A percentile compares a stretch with the other conserved stretches of the same genome.
phyloP scores from a whole-genome alignment of 2,113 vertebrate species.

The Hipposideros armiger region DNA sequence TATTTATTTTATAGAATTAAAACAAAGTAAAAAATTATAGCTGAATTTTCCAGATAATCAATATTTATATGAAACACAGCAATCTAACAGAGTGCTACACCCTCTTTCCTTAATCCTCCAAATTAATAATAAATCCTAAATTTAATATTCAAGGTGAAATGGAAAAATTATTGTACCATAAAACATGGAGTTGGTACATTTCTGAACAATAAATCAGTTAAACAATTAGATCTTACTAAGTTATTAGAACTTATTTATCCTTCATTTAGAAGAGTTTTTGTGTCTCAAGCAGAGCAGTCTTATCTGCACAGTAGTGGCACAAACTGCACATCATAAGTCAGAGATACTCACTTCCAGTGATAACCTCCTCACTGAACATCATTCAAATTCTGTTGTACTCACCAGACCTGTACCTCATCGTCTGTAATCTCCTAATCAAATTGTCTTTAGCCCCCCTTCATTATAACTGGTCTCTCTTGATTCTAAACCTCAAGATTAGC shows the following conservation, averaged over 20 bases:
- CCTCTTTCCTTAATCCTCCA: background rate
- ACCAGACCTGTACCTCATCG: background rate
- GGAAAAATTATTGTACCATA: background rate
- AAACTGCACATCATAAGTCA: background rate
- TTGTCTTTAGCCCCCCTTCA: background rate
- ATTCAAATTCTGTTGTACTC: background rate
- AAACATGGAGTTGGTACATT: background rate
- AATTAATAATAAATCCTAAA: background rate
- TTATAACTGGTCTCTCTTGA: background rate
- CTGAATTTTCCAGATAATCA: conserved; percentile 16
- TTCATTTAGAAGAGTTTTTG: background rate
- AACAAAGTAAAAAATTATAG: background rate
- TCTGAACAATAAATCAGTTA: background rate
- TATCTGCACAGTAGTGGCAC: background rate
- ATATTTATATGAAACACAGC: background rate
- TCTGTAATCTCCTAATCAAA: background rate
- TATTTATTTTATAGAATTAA: background rate
- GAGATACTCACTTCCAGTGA: background rate
- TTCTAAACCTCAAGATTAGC: background rate
- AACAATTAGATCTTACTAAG: background rate
- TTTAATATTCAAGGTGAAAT: conserved; percentile 24
- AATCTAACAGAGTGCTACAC: background rate
- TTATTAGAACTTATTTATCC: background rate
- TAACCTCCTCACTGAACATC: background rate
- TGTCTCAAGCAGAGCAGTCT: background rate